Percentiles rank a stretch among this genome's conserved stretches.
Evolutionary conservation across 2,888 invertebrate genomes (phyloP).

Genomic region (Drosophila parthenogenetica): DNA sequence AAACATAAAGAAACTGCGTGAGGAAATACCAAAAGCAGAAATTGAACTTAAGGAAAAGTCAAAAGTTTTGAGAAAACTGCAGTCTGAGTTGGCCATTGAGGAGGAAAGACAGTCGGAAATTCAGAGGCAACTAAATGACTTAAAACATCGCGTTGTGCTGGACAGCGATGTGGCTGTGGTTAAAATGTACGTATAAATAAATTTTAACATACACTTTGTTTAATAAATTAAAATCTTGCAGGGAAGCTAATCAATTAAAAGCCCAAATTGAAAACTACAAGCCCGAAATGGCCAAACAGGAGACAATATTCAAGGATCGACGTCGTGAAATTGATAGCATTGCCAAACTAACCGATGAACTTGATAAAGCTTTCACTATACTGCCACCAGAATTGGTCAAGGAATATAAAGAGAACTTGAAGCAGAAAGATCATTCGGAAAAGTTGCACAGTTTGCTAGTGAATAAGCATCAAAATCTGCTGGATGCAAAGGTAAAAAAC

Average conservation of each 20-base stretch:
- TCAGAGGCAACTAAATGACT: conserved; percentile 48
- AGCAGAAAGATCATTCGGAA: conserved; percentile 39
- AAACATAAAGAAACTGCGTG: conserved; percentile 43
- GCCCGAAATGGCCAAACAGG: conserved; percentile 45
- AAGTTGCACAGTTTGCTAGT: conserved; percentile 23
- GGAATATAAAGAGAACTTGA: conserved; percentile 46
- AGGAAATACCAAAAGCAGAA: conserved; percentile 32
- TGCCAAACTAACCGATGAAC: conserved; percentile 37
- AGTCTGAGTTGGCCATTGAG: conserved; percentile 35
- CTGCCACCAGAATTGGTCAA: conserved; percentile 49
- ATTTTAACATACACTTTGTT: background rate
- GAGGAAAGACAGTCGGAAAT: conserved; percentile 42
- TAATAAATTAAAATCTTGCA: conserved; percentile 16
- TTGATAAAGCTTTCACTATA: conserved; percentile 53
- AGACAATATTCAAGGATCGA: conserved; percentile 52
- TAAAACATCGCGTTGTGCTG: conserved; percentile 66
- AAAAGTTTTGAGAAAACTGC: conserved; percentile 48
- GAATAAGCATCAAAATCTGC: conserved; percentile 21
- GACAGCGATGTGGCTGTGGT: conserved; percentile 68
- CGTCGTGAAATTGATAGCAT: conserved; percentile 46
- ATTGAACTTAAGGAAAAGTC: conserved; percentile 43
- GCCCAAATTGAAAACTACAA: conserved; percentile 44
- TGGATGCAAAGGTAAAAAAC: conserved; percentile 6
- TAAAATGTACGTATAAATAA: conserved; percentile 45
- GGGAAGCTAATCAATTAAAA: conserved; percentile 37